Evolutionary conservation across 2,113 vertebrate genomes (phyloP).

Genomic region (Mus pahari): DNA sequence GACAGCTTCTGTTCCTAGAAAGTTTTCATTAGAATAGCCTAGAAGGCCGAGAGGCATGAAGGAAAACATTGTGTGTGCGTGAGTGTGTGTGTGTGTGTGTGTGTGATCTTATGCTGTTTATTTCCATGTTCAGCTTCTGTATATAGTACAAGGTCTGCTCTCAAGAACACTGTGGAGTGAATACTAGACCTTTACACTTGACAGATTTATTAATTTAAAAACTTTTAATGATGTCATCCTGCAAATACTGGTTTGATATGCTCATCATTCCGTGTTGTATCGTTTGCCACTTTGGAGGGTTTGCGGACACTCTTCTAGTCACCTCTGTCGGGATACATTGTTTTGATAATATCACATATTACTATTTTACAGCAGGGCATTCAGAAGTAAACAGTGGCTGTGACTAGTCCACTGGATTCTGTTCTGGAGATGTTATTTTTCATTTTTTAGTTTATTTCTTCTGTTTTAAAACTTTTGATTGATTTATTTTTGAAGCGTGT

Average conservation of each 20-base stretch:
- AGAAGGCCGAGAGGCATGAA: neutral
- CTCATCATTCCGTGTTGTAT: neutral
- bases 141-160: neutral
- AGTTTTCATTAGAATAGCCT: slow-evolving; percentile 6
- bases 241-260: neutral
- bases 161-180: neutral
- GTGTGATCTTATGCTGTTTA: neutral
- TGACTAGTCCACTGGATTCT: neutral
- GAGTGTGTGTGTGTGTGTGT: neutral
- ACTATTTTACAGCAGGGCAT: neutral
- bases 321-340: slow-evolving; percentile 49
- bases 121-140: slow-evolving; percentile 11
- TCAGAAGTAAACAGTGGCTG: slow-evolving; percentile 48
- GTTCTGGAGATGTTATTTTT: slow-evolving; percentile 38
- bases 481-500: slow-evolving; percentile 36
- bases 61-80: neutral
- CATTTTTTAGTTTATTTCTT: neutral
- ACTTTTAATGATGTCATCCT: neutral
- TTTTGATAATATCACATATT: slow-evolving; percentile 38
- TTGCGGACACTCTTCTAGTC: slow-evolving; percentile 43
- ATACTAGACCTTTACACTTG: neutral
- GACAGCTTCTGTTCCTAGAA: neutral
- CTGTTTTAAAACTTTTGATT: neutral
- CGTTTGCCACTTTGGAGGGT: slow-evolving; percentile 21
- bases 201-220: slow-evolving; percentile 21